phyloP scores from a whole-genome alignment of 2,113 vertebrate genomes.

The Megaleporinus macrocephalus region DNA sequence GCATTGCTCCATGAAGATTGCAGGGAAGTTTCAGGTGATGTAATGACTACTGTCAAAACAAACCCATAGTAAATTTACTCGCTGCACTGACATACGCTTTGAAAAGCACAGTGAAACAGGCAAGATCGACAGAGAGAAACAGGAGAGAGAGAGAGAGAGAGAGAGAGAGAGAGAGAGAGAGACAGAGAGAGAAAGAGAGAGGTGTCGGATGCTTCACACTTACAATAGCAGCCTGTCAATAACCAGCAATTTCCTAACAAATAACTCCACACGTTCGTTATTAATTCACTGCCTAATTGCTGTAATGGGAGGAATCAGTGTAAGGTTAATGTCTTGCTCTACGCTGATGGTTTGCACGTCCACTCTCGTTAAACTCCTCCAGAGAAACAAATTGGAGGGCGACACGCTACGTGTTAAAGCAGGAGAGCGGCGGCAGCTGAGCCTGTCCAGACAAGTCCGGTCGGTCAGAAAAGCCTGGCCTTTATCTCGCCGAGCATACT shows the following conservation, averaged over 20 bases:
- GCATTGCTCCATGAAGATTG: neutral
- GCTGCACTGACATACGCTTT: neutral
- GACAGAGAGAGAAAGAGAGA: neutral
- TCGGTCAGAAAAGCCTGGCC: neutral
- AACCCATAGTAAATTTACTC: neutral
- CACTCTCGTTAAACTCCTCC: conserved; percentile 20
- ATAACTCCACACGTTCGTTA: conserved; percentile 33
- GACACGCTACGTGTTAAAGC: neutral
- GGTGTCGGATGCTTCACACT: no score
- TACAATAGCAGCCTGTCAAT: neutral
- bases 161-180: neutral
- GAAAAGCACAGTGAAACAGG: no score
- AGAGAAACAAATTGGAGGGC: neutral
- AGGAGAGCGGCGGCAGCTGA: neutral
- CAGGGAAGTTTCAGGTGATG: neutral
- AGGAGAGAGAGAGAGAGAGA: neutral
- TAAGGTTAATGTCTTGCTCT: conserved; percentile 33
- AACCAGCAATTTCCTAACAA: conserved; percentile 15
- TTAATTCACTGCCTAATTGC: conserved; percentile 38
- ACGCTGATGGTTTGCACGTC: neutral
- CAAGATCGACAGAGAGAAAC: neutral
- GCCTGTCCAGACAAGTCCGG: neutral
- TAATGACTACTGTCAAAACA: neutral
- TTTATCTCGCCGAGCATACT: conserved; percentile 7
- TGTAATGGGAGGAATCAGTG: conserved; percentile 46